phyloP scores from a whole-genome alignment of 2,113 vertebrate species.

The Calyptomena viridis region DNA sequence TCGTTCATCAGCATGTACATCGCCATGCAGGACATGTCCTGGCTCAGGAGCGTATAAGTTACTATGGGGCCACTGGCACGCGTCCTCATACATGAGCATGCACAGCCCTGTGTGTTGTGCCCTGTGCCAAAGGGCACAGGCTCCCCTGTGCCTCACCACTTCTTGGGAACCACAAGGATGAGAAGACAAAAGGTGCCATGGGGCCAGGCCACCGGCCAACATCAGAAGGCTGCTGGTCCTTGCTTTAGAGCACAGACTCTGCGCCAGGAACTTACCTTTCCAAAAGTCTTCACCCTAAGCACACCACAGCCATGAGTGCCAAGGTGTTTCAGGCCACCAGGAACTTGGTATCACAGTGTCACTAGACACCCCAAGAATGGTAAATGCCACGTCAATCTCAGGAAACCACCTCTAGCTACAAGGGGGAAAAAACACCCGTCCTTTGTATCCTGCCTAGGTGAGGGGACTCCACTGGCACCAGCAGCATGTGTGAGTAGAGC shows the following conservation, averaged over 20 bases:
- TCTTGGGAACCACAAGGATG: not conserved
- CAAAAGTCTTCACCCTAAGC: not conserved
- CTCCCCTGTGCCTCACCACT: not conserved
- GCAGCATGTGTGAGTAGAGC: rapidly evolving
- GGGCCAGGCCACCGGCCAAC: not conserved
- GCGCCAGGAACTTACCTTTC: not conserved
- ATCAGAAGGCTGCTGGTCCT: not conserved
- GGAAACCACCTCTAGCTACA: not conserved
- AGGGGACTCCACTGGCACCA: not conserved
- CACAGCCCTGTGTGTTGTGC: rapidly evolving
- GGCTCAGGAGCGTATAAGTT: not conserved
- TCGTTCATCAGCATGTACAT: not conserved
- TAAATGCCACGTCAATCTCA: not conserved
- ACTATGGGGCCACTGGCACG: rapidly evolving
- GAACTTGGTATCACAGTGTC: not conserved
- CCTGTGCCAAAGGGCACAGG: no score
- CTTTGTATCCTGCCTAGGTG: not conserved
- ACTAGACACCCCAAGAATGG: not conserved
- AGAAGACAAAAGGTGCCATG: not conserved
- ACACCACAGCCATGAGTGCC: not conserved
- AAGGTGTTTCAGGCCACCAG: not conserved
- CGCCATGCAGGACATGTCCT: rapidly evolving
- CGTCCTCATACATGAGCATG: rapidly evolving
- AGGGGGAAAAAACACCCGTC: rapidly evolving
- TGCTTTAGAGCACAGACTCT: no score